Percentiles rank a stretch among this genome's conserved stretches.
Evolutionary conservation across 2,113 vertebrate genomes (phyloP).

Genomic region (Callocephalon fimbriatum): DNA sequence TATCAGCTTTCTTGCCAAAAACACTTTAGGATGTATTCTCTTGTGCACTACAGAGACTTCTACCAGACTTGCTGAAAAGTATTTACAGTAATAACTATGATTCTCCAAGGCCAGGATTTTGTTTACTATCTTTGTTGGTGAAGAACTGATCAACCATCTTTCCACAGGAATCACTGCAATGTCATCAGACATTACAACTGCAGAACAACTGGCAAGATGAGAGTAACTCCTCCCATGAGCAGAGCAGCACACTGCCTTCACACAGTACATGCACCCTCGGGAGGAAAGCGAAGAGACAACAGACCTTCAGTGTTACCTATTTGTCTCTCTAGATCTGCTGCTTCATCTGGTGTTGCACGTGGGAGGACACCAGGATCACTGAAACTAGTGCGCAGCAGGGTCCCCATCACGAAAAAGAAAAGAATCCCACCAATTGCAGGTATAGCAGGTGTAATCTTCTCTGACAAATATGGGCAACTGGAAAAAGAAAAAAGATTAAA

Average conservation of each 20-base stretch:
- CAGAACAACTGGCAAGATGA: background rate
- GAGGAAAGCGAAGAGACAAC: conserved; percentile 41
- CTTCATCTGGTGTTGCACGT: conserved; percentile 90
- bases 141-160: background rate
- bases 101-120: background rate
- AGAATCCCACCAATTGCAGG: conserved; percentile 91
- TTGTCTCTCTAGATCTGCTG: conserved; percentile 94
- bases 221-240: background rate
- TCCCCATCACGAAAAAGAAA: conserved; percentile 94
- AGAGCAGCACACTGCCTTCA: conserved; percentile 25
- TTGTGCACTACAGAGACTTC: background rate
- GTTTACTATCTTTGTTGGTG: background rate
- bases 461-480: conserved; percentile 90
- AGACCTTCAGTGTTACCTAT: conserved; percentile 87
- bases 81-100: background rate
- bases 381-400: conserved; percentile 94
- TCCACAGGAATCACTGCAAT: background rate
- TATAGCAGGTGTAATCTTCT: conserved; percentile 88
- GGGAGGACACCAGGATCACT: conserved; percentile 95
- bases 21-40: background rate
- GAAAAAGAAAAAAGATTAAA: conserved; percentile 16
- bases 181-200: background rate
- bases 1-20: background rate
- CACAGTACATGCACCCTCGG: background rate
- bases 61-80: background rate